A percentile compares a stretch with the other conserved stretches of the same genome.
Conservation (phyloP, 2,113 vertebrate species). For the Bucco capensis region DNA sequence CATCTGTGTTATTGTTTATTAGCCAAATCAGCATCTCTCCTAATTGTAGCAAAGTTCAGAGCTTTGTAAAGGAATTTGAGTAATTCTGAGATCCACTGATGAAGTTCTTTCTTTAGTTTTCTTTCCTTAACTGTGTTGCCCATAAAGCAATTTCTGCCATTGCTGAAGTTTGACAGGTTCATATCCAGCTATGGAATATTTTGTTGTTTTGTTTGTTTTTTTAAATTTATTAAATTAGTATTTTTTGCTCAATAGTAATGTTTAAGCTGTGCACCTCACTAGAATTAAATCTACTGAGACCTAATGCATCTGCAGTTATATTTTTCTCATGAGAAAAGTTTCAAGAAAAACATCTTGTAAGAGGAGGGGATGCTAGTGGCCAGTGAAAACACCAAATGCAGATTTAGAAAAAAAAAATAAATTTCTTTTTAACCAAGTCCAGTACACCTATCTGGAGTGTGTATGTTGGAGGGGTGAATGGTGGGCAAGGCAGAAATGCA, state of each 20-base stretch:
- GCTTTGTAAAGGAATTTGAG: conserved; percentile 4
- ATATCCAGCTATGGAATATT: not conserved
- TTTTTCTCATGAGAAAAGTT: not conserved
- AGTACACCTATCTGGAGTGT: not conserved
- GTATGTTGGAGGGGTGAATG: not conserved
- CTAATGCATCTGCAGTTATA: not conserved
- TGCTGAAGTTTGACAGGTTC: not conserved
- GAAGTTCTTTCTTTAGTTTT: not conserved
- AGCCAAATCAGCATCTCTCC: not conserved
- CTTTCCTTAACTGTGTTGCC: not conserved
- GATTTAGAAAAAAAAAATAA: not conserved
- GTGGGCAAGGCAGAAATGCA: not conserved
- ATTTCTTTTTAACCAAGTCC: not conserved
- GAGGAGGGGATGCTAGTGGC: not conserved
- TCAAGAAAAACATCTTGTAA: not conserved
- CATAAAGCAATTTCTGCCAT: not conserved
- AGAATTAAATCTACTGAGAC: not conserved
- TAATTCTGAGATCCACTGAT: not conserved
- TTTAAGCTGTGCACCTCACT: not conserved
- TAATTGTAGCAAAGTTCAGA: conserved; percentile 12
- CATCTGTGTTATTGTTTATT: not conserved
- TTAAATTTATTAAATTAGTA: not conserved
- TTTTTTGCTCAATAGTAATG: not conserved
- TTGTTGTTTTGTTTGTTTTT: not conserved
- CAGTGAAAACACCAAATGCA: not conserved